Evolutionary conservation across 2,888 invertebrate species (phyloP).

Genomic region (Gymnocheta viridis): DNA sequence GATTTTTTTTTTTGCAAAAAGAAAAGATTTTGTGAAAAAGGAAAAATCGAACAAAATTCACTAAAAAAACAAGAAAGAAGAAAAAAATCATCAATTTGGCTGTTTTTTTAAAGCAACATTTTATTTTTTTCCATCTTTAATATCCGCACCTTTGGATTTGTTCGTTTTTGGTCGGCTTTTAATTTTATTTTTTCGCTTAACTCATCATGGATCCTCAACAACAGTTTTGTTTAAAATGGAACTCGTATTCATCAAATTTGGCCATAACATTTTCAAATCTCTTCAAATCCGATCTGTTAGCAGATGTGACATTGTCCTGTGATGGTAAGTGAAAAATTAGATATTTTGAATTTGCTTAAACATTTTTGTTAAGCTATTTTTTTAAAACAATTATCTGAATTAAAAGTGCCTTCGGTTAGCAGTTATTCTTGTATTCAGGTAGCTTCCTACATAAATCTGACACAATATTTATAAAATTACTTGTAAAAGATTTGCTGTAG

Average conservation of each 20-base stretch:
- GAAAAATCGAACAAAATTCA: conserved; percentile 21
- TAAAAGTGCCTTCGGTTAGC: too few relatives aligned
- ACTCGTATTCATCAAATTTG: conserved; percentile 96
- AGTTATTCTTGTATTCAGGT: too few relatives aligned
- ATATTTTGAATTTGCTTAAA: not conserved
- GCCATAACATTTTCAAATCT: conserved; percentile 95
- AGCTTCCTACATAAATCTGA: too few relatives aligned
- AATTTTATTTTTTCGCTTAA: not conserved
- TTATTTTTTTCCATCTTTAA: not conserved
- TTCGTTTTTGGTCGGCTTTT: not conserved
- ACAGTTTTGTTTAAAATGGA: conserved; percentile 97
- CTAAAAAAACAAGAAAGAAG: conserved; percentile 46
- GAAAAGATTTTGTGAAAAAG: conserved; percentile 64
- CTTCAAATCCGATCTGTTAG: conserved; percentile 95
- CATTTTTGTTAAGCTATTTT: too few relatives aligned
- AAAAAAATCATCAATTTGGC: conserved; percentile 42
- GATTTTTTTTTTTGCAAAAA: conserved; percentile 69
- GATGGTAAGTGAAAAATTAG: conserved; percentile 87
- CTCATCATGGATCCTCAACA: conserved; percentile 93
- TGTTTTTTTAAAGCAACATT: conserved; percentile 26
- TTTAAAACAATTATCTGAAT: too few relatives aligned
- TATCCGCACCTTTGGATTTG: conserved; percentile 12
- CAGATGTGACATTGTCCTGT: conserved; percentile 96
- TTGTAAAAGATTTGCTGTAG: too few relatives aligned
- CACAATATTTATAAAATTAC: too few relatives aligned